Base-by-base conservation (phyloP, 2,113 vertebrate species). In the Festucalex cinctus region DNA sequence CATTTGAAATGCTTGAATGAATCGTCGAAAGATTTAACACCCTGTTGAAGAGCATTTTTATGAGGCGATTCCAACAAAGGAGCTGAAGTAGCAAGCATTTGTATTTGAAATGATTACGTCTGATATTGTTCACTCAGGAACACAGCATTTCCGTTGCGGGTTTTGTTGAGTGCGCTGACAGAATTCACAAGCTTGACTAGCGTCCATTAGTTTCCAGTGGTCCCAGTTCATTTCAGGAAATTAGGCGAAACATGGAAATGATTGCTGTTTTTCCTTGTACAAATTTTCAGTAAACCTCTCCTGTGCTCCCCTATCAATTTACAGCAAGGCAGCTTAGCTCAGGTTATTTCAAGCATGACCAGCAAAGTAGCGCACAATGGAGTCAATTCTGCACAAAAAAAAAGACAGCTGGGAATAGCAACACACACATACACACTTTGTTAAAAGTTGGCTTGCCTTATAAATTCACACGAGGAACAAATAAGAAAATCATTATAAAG, bases 221-320 rank as follows among this genome's bases (percentile, higher is more conserved):
- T 73, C 76, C 71, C 73, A 71, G 68, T 84, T 84, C 77, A 80
- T 78, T 86, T 82, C 69, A 64, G 82, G 74, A 79, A 62, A 43
- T 70, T 57, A 80, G 81, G 76, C 70, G 75, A 83, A 80, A 86
- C 83, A 82, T 84, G 71, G 12, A 82, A 83, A 84, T 79, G 58
- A 79, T 77, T 76, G 66, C 79, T 48, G 68, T 74, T 73, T 77
- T 86, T 81, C 76, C 80, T 85, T 82, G 74, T 78, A 73, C 63
- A 76, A 67, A 77, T 82, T 78, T 80, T 22, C 37, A 76, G 71
- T 57, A 71, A 76, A 72, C 66, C 72, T 75, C 72, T 83, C 70
- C 74, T 77, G 72, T 43, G 66, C 77, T 79, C 63, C 67, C 65
- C 67, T 80, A 68, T 85, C 78, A 79, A 65, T 83, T 81, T 71